These are phyloP conservation scores for Channa striata DNA, from an alignment of 2,797 vertebrate genomes.

Conservation along the genomic window DNA sequence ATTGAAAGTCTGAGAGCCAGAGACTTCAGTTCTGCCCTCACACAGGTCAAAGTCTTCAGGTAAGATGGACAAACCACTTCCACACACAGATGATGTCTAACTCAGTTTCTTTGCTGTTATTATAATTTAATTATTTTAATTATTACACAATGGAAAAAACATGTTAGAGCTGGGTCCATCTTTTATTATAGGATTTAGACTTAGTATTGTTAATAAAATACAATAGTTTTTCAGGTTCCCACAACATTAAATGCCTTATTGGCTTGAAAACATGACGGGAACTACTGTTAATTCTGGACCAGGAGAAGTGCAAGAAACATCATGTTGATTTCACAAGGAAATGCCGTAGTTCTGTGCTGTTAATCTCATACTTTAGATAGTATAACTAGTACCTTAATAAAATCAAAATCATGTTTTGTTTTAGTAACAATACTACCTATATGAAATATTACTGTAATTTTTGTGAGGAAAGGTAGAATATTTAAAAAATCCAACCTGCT, in stretches of 20 bases:
- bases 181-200: not conserved
- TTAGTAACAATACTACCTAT: no score
- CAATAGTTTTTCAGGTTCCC: not conserved
- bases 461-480: no score
- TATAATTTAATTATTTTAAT: not conserved
- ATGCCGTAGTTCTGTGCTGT: not conserved
- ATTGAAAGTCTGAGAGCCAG: slow-evolving; percentile 92
- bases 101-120: not conserved
- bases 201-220: not conserved
- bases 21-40: slow-evolving; percentile 92
- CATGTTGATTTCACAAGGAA: not conserved
- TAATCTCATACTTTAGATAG: not conserved
- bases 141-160: not conserved
- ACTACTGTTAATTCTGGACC: not conserved
- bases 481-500: not conserved
- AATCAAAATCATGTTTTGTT: no score
- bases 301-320: not conserved
- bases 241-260: no score
- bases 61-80: slow-evolving; percentile 59
- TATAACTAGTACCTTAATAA: not conserved
- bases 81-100: no score
- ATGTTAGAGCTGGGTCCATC: not conserved
- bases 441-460: no score
- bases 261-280: not conserved
- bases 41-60: slow-evolving; percentile 97